Evolutionary conservation across 1,140 invertebrate species (phyloP).

Genomic region (Dinothrombium tinctorium): DNA sequence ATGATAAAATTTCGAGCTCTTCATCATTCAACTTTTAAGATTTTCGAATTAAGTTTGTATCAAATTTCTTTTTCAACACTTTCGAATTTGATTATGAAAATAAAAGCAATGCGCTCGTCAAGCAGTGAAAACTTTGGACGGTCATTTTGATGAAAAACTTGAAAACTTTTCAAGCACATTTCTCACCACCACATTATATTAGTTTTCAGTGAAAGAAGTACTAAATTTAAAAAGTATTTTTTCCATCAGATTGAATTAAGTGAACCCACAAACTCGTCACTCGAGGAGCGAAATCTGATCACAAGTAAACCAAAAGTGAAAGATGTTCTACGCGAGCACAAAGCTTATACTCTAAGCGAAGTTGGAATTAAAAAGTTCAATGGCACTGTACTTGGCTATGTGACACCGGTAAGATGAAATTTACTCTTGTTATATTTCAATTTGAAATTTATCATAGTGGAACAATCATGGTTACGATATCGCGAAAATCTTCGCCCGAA

Average conservation of each 20-base stretch:
- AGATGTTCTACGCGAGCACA: constrained; percentile 49
- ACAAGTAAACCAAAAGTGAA: constrained; percentile 32
- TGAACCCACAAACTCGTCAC: neutral
- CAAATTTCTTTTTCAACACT: too few relatives aligned
- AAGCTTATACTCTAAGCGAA: constrained; percentile 29
- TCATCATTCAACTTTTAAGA: too few relatives aligned
- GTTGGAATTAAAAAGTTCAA: constrained; percentile 9
- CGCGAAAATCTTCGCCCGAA: constrained; percentile 62
- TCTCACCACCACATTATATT: too few relatives aligned
- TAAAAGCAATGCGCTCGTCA: too few relatives aligned
- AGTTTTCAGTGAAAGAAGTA: too few relatives aligned
- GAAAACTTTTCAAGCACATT: too few relatives aligned
- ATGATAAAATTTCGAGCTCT: too few relatives aligned
- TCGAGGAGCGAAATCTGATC: constrained; percentile 25
- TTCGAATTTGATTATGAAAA: too few relatives aligned
- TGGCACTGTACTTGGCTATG: constrained; percentile 52
- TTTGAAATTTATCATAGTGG: constrained; percentile 41
- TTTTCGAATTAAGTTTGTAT: too few relatives aligned
- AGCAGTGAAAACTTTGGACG: too few relatives aligned
- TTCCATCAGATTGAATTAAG: neutral
- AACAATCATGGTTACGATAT: constrained; percentile 81
- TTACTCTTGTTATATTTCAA: constrained; percentile 2
- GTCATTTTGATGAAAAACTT: too few relatives aligned
- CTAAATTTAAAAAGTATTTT: neutral
- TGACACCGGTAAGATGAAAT: constrained; percentile 54